phyloP scores from a whole-genome alignment of 2,113 vertebrate species.

The Bettongia penicillata region DNA sequence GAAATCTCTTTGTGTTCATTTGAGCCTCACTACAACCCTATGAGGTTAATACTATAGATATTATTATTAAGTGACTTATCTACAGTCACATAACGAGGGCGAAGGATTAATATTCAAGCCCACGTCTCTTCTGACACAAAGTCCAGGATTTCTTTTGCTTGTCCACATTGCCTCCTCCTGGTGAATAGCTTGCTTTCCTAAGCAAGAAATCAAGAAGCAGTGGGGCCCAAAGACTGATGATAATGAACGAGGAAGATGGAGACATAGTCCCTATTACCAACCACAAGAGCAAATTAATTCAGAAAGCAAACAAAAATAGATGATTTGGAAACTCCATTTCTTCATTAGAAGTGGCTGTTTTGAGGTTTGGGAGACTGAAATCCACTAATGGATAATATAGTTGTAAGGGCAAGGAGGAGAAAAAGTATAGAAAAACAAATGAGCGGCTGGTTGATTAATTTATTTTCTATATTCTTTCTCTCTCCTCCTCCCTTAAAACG shows the following conservation, averaged over 20 bases:
- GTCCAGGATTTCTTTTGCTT: neutral
- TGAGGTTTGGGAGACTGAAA: neutral
- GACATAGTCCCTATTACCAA: neutral
- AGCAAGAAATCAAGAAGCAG: neutral
- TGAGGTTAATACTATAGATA: neutral
- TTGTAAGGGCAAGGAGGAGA: neutral
- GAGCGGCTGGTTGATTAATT: neutral
- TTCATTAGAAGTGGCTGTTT: neutral
- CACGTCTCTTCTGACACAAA: neutral
- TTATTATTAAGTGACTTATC: neutral
- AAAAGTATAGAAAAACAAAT: neutral
- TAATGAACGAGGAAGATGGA: neutral
- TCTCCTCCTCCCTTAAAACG: neutral
- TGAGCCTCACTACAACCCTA: neutral
- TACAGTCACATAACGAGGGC: neutral
- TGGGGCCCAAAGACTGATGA: neutral
- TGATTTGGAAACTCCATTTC: neutral
- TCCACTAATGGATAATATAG: neutral
- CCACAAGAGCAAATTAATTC: neutral
- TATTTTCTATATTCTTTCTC: neutral
- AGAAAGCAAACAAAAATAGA: neutral
- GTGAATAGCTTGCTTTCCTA: neutral
- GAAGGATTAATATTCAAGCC: neutral
- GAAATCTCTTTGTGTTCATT: neutral
- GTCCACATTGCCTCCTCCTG: constrained; percentile 1